These are phyloP conservation scores for Nebria brevicollis DNA, from an alignment of 2,888 invertebrate species.

Conservation along the genomic window DNA sequence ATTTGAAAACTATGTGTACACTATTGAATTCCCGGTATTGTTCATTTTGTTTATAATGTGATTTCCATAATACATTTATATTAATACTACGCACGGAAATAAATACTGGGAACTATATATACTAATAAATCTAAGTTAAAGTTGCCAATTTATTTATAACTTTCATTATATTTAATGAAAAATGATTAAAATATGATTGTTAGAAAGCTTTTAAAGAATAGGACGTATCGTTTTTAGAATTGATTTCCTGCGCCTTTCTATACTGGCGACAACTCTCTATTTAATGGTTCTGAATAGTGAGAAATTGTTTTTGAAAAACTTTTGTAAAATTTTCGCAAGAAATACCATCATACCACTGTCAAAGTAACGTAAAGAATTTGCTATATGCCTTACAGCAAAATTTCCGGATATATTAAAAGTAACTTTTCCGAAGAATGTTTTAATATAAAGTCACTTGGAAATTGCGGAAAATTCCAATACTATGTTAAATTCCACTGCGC, in stretches of 20 bases:
- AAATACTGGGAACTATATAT: too few species aligned
- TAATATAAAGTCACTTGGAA: not conserved
- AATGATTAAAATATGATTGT: too few species aligned
- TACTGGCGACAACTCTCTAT: not conserved
- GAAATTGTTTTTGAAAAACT: not conserved
- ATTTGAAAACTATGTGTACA: not conserved
- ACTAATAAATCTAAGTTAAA: too few species aligned
- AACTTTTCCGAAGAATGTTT: not conserved
- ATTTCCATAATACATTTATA: too few species aligned
- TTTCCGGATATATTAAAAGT: not conserved
- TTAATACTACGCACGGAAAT: too few species aligned
- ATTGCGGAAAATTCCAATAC: not conserved
- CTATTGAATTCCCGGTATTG: not conserved
- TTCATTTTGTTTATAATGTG: too few species aligned
- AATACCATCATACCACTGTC: not conserved
- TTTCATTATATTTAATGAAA: too few species aligned
- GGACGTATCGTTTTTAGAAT: too few species aligned
- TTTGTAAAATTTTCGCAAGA: not conserved
- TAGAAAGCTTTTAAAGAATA: too few species aligned
- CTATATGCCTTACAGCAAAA: not conserved
- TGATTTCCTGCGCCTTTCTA: too few species aligned
- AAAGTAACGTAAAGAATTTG: not conserved
- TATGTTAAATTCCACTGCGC: not conserved
- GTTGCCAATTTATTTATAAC: too few species aligned
- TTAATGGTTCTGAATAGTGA: not conserved